phyloP scores from a whole-genome alignment of 2,113 vertebrate species.

The Bubo scandiacus region DNA sequence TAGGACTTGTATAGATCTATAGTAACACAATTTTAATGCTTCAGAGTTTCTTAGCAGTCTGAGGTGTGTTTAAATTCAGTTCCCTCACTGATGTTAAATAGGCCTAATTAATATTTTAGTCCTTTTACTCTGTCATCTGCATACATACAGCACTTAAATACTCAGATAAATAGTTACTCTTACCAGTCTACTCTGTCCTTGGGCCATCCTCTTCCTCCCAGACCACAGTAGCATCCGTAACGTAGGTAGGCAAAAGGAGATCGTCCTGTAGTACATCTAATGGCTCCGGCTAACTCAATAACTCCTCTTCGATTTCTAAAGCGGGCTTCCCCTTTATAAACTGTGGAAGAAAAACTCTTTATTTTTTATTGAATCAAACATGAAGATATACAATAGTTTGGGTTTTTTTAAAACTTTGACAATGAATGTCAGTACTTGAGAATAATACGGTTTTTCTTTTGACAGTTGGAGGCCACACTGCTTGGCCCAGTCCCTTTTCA shows the following conservation, averaged over 20 bases:
- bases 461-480: accelerated
- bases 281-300: slow-evolving; percentile 80
- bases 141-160: not conserved
- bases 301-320: slow-evolving; percentile 74
- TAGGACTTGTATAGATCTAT: not conserved
- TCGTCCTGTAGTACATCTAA: slow-evolving; percentile 82
- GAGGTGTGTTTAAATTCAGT: not conserved
- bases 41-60: not conserved
- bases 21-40: not conserved
- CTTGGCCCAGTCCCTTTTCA: not conserved
- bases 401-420: not conserved
- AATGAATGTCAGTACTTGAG: not conserved
- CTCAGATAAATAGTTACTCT: not conserved
- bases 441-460: not conserved
- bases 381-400: not conserved
- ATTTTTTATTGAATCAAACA: not conserved
- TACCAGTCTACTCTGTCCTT: slow-evolving; percentile 84
- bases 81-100: not conserved
- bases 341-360: slow-evolving; percentile 5
- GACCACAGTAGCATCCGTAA: slow-evolving; percentile 89
- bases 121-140: not conserved
- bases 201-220: slow-evolving; percentile 86
- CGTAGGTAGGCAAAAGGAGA: slow-evolving; percentile 78
- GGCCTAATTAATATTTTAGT: not conserved
- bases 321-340: slow-evolving; percentile 8